Percentiles rank a stretch among this genome's conserved stretches.
phyloP scores from a whole-genome alignment of 2,888 invertebrate species.

The Tridacna gigas region DNA sequence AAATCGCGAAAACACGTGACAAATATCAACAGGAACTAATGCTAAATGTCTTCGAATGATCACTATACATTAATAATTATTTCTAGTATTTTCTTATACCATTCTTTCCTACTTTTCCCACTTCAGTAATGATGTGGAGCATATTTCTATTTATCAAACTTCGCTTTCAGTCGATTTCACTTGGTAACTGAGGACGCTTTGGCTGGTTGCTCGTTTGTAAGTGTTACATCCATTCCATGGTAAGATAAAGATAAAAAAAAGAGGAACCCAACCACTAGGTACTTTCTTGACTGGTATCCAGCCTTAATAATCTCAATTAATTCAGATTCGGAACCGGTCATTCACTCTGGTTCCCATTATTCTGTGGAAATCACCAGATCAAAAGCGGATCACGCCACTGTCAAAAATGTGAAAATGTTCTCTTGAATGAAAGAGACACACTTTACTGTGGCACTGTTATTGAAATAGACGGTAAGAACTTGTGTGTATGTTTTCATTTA shows the following conservation, averaged over 20 bases:
- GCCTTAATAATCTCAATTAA: background rate
- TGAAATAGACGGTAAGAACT: background rate
- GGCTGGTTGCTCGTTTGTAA: background rate
- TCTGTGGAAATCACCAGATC: slow-evolving; percentile 15
- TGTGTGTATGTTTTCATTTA: too few relatives aligned
- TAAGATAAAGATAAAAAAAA: too few relatives aligned
- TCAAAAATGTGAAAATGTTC: slow-evolving; percentile 21
- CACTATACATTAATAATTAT: too few relatives aligned
- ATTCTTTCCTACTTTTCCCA: slow-evolving; percentile 76
- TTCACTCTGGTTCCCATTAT: slow-evolving; percentile 12
- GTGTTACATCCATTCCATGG: too few relatives aligned
- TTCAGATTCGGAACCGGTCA: background rate
- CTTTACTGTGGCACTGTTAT: too few relatives aligned
- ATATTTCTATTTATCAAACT: slow-evolving; percentile 48
- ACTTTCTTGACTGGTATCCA: background rate
- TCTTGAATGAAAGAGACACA: too few relatives aligned
- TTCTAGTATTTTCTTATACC: slow-evolving; percentile 53
- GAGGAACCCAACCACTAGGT: too few relatives aligned
- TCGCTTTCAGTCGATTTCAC: background rate
- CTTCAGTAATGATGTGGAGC: slow-evolving; percentile 80
- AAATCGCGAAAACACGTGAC: too few relatives aligned
- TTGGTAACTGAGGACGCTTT: slow-evolving; percentile 27
- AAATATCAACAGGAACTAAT: too few relatives aligned
- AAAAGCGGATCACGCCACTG: slow-evolving; percentile 16
- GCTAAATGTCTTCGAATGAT: too few relatives aligned